phyloP scores from a whole-genome alignment of 2,888 invertebrate genomes.

The Ichneumoninae sp. region DNA sequence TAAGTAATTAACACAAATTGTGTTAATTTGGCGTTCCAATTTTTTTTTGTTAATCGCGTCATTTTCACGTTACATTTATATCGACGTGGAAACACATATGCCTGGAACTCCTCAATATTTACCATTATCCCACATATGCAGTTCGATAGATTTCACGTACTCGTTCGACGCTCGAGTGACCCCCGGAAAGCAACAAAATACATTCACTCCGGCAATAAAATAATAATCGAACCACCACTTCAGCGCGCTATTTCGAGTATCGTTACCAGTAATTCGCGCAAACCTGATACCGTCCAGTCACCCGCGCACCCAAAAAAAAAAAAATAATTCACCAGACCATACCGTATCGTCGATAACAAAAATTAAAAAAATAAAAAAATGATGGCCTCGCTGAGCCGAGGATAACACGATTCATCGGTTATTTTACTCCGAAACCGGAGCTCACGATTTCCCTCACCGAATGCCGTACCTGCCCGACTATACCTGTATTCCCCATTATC shows the following conservation, averaged over 20 bases:
- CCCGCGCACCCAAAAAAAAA: neutral
- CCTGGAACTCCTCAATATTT: neutral
- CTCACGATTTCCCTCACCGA: neutral
- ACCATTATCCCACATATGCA: too few species aligned
- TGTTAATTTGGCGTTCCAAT: too few species aligned
- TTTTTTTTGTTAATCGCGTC: neutral
- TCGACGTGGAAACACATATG: neutral
- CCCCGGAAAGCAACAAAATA: neutral
- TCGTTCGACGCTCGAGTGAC: neutral
- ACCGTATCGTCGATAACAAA: neutral
- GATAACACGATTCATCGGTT: neutral
- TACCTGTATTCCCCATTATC: neutral
- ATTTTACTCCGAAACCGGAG: neutral
- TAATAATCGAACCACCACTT: neutral
- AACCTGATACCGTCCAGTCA: too few species aligned
- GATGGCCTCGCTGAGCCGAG: too few species aligned
- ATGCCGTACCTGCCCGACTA: neutral
- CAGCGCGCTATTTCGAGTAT: neutral
- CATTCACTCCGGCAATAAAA: neutral
- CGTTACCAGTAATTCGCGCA: neutral
- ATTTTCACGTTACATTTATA: too few species aligned
- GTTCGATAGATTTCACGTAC: neutral
- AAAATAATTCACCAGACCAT: too few species aligned
- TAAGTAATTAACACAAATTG: too few species aligned
- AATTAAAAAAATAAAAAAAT: neutral